Evolutionary conservation across 2,113 vertebrate species (phyloP), one percentile per base, ranked within the genome.

Genomic region (Caranx ignobilis): DNA sequence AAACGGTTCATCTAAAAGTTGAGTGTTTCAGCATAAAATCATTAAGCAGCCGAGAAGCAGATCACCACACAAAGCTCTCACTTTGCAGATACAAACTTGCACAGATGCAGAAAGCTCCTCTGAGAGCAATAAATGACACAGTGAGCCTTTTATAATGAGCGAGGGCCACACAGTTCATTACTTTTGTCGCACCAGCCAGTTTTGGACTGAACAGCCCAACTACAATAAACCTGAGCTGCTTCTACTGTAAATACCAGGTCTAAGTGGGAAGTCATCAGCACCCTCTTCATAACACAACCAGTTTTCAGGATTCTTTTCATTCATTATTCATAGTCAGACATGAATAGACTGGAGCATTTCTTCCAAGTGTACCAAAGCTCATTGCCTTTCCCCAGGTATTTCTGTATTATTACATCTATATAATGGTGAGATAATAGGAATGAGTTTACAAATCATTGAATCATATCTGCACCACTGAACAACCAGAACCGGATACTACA

Each of bases 131-230:
- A 59, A 54, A 70, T 56, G 19, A 50, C 34, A 21, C 2, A 45
- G 18, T 50, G 11, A 54, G 10, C 32, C 11, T 75, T 52, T 75
- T 31, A 69, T 68, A 26, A 71, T n/a, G 35, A 50, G 4, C 37
- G 37, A 26, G 11, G 18, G 45, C 54, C 37, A 34, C 37, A 34
- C 11, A 48, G 16, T n/a, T 69, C 39, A 55, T 45, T 35, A 13
- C 34, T 19, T 47, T 56, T 43, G 56, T 52, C 15, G 21, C 12
- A 64, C 11, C 61, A 52, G 43, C 18, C 11, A 13, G 11, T 65
- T 47, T 48, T 54, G 11, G 21, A 50, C 18, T 55, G 2, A 47
- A 59, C 16, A 32, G 18, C 26, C 26, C 7, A 57, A 31, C 9
- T 19, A 39, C 11, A n/a, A 32, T 69, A 10, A 12, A 71, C 39